These are phyloP conservation scores for Nycticebus coucang DNA, from an alignment of 2,113 vertebrate species.

Conservation along the genomic window DNA sequence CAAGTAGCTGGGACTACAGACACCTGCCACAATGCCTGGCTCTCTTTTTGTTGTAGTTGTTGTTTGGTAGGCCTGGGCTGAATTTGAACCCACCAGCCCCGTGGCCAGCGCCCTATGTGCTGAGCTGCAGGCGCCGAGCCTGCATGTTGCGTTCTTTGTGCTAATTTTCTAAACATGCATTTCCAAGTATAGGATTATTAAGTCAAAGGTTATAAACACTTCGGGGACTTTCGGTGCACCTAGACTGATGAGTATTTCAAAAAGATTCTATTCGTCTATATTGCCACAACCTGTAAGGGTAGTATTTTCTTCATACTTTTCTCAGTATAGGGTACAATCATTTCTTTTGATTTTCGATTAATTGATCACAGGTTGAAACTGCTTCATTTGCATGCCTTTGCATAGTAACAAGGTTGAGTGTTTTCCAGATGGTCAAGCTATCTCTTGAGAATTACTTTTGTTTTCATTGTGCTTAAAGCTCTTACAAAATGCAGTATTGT, in stretches of 20 bases:
- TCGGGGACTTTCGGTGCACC: neutral
- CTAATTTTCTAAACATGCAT: neutral
- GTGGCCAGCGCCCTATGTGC: too few relatives aligned
- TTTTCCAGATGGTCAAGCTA: conserved; percentile 12
- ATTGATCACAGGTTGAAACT: neutral
- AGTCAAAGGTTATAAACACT: neutral
- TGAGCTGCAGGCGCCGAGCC: too few relatives aligned
- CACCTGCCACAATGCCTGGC: too few relatives aligned
- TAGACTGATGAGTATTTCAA: neutral
- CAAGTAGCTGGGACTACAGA: too few relatives aligned
- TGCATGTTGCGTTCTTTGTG: neutral
- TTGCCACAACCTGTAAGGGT: neutral
- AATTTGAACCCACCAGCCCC: too few relatives aligned
- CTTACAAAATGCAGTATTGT: neutral
- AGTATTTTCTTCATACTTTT: neutral
- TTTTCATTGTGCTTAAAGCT: neutral
- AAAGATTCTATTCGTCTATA: neutral
- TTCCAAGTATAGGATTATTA: neutral
- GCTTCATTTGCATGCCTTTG: neutral
- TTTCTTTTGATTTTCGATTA: neutral
- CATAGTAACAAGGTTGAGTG: neutral
- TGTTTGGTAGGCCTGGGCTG: too few relatives aligned
- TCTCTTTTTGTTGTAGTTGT: too few relatives aligned
- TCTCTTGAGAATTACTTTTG: neutral
- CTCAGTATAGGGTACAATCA: neutral